phyloP scores from a whole-genome alignment of 2,888 invertebrate species.

The Agonopterix alstromeriana region DNA sequence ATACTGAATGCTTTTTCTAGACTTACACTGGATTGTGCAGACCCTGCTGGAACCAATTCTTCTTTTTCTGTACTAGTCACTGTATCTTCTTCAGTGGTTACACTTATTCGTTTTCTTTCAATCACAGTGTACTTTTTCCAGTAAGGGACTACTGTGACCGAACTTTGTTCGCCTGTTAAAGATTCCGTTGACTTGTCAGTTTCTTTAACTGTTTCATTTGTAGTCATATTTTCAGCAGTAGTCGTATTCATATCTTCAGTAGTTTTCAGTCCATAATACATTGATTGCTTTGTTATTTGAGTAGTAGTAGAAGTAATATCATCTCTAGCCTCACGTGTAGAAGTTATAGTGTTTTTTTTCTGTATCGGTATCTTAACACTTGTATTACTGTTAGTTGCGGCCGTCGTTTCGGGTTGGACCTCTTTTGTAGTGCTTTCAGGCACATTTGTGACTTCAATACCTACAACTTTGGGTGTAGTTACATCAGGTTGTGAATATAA shows the following conservation, averaged over 20 bases:
- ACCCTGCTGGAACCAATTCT: conserved; percentile 29
- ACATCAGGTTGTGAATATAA: too few species aligned
- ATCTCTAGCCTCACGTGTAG: too few species aligned
- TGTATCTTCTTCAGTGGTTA: conserved; percentile 16
- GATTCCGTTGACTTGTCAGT: background rate
- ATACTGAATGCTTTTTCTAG: conserved; percentile 25
- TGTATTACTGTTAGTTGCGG: background rate
- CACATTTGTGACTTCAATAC: background rate
- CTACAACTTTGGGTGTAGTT: background rate
- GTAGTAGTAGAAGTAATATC: too few species aligned
- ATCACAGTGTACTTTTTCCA: conserved; percentile 40
- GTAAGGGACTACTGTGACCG: conserved; percentile 11
- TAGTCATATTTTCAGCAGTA: background rate
- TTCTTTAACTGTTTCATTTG: background rate
- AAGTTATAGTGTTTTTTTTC: conserved; percentile 1
- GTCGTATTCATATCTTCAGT: conserved; percentile 1
- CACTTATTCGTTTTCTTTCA: conserved; percentile 26
- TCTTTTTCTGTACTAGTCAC: conserved; percentile 13
- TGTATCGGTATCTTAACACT: background rate
- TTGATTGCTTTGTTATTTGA: too few species aligned
- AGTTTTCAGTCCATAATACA: too few species aligned
- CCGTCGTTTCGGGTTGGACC: background rate
- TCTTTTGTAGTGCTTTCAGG: background rate
- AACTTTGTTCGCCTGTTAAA: conserved; percentile 7
- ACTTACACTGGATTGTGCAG: conserved; percentile 21